Conservation (phyloP, 2,113 vertebrate genomes). For the Toxotes chatareus region DNA sequence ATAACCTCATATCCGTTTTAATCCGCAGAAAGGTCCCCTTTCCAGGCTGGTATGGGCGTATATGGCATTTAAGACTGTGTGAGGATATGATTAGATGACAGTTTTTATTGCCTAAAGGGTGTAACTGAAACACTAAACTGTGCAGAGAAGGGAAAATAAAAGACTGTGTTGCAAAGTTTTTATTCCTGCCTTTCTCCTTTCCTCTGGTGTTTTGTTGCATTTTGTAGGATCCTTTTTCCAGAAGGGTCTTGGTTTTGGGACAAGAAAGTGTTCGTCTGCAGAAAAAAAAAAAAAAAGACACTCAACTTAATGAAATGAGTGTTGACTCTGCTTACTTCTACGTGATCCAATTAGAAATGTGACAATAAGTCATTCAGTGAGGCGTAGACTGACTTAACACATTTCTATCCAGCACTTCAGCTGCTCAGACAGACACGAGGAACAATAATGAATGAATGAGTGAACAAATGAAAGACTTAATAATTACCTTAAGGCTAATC, state of each 20-base stretch:
- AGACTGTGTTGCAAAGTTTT: slow-evolving; percentile 71
- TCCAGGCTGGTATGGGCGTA: slow-evolving; percentile 81
- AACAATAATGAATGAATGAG: slow-evolving; percentile 6
- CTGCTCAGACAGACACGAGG: not conserved
- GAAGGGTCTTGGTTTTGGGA: slow-evolving; percentile 35
- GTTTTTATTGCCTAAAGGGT: slow-evolving; percentile 82
- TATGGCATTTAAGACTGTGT: slow-evolving; percentile 80
- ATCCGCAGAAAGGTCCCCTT: slow-evolving; percentile 79
- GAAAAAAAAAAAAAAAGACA: not conserved
- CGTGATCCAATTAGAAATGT: not conserved
- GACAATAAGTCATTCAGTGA: not conserved
- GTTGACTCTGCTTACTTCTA: slow-evolving; percentile 3
- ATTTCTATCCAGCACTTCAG: not conserved
- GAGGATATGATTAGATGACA: slow-evolving; percentile 83
- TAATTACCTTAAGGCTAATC: slow-evolving; percentile 3
- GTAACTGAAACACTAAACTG: slow-evolving; percentile 83
- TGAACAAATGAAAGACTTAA: slow-evolving; percentile 9
- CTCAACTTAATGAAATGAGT: not conserved
- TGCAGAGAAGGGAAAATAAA: slow-evolving; percentile 68
- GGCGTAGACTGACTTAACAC: not conserved
- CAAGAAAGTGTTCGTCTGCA: slow-evolving; percentile 19
- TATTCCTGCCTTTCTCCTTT: slow-evolving; percentile 61
- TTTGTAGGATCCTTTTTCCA: slow-evolving; percentile 52
- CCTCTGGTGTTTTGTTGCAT: slow-evolving; percentile 62
- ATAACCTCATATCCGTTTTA: slow-evolving; percentile 83